Conservation (phyloP, 2,797 vertebrate genomes). For the Neoniphon sammara region DNA sequence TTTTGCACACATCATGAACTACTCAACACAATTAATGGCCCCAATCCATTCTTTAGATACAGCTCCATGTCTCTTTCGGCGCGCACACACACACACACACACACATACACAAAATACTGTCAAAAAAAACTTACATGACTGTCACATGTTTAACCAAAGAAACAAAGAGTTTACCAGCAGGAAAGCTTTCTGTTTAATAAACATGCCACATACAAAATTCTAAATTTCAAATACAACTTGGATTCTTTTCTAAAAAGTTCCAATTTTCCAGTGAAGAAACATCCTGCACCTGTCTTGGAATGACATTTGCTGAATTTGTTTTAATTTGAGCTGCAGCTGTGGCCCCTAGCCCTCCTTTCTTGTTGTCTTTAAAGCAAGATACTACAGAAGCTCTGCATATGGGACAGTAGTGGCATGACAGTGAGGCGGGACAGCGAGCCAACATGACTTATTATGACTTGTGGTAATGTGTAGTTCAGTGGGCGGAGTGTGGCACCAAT, state of each 20-base stretch:
- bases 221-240: not conserved
- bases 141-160: no score
- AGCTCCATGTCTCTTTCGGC: not conserved
- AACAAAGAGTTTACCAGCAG: not conserved
- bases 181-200: no score
- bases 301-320: not conserved
- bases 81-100: constrained; percentile 1
- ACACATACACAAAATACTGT: no score
- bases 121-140: no score
- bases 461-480: constrained; percentile 25
- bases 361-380: not conserved
- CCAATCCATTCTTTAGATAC: constrained; percentile 19
- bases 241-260: not conserved
- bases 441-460: not conserved
- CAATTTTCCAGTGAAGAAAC: not conserved
- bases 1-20: not conserved
- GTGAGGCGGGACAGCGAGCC: not conserved
- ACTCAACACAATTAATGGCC: constrained; percentile 14
- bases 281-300: not conserved
- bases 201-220: no score
- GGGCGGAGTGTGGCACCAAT: constrained; percentile 6
- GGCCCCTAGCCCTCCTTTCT: not conserved
- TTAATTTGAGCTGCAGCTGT: not conserved
- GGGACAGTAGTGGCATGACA: not conserved
- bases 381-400: not conserved